A percentile compares a stretch with the other conserved stretches of the same genome.
phyloP scores from a whole-genome alignment of 35 echinoderm and acorn worm genomes.

The Apostichopus californicus region DNA sequence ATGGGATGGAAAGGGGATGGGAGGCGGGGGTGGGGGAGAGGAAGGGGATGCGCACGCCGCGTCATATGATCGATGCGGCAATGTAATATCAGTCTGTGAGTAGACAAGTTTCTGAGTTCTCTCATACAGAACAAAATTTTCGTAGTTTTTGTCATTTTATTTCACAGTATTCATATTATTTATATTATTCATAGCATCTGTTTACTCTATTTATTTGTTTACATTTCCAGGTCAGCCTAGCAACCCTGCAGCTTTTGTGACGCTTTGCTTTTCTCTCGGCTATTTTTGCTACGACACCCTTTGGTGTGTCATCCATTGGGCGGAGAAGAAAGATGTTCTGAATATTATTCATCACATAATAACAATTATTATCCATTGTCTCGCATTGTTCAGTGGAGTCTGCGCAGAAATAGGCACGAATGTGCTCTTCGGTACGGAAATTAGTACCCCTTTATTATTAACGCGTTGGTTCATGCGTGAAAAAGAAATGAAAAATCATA shows the following conservation, averaged over 20 bases:
- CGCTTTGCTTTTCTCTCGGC: neutral
- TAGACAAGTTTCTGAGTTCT: too few species aligned
- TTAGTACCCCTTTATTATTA: neutral
- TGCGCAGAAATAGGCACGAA: neutral
- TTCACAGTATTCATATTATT: too few species aligned
- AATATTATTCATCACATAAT: conserved; percentile 8
- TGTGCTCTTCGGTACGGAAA: neutral
- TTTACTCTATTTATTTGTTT: too few species aligned
- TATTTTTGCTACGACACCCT: conserved; percentile 6
- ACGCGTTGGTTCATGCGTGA: conserved; percentile 9
- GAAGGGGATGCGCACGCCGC: too few species aligned
- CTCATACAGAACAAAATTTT: too few species aligned
- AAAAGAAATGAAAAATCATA: neutral
- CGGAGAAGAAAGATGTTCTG: neutral
- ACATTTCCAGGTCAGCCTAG: neutral
- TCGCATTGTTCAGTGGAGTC: neutral
- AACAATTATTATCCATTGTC: neutral
- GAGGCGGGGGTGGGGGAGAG: too few species aligned
- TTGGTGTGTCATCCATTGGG: conserved; percentile 9
- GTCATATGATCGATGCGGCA: too few species aligned
- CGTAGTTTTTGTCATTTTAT: too few species aligned
- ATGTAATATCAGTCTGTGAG: too few species aligned
- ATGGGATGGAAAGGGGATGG: too few species aligned
- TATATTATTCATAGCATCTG: too few species aligned
- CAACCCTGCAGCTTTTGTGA: neutral